Conservation (phyloP, 2,797 vertebrate species). For the Anguilla pacifica region DNA sequence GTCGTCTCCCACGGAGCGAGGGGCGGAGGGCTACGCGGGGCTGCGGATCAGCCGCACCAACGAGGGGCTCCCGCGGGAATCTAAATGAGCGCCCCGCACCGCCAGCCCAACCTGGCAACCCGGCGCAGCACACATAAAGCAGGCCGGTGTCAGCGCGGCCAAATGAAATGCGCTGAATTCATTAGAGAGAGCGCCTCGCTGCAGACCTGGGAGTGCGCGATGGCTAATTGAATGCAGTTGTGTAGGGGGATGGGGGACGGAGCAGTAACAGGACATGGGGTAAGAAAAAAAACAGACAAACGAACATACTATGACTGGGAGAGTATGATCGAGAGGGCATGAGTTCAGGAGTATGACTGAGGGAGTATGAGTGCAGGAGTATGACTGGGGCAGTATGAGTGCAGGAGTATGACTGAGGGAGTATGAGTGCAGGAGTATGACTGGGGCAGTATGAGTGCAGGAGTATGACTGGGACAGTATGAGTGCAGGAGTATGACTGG, state of each 20-base stretch:
- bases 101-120: background rate
- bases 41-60: background rate
- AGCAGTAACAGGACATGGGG: background rate
- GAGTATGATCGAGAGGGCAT: too few relatives aligned
- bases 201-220: background rate
- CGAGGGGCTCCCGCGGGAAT: background rate
- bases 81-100: background rate
- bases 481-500: too few relatives aligned
- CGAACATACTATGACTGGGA: background rate
- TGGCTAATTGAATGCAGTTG: slow-evolving; percentile 18
- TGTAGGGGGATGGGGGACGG: background rate
- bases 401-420: too few relatives aligned
- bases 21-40: background rate
- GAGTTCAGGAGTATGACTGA: too few relatives aligned
- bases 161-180: slow-evolving; percentile 23
- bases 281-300: background rate
- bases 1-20: background rate
- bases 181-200: slow-evolving; percentile 4
- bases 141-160: slow-evolving; percentile 13
- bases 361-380: too few relatives aligned
- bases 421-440: too few relatives aligned
- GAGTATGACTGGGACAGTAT: too few relatives aligned
- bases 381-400: too few relatives aligned
- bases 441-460: too few relatives aligned
- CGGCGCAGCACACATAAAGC: slow-evolving; percentile 4